phyloP scores from a whole-genome alignment of 2,888 invertebrate genomes.

The Vannuccia rotundouncinata region DNA sequence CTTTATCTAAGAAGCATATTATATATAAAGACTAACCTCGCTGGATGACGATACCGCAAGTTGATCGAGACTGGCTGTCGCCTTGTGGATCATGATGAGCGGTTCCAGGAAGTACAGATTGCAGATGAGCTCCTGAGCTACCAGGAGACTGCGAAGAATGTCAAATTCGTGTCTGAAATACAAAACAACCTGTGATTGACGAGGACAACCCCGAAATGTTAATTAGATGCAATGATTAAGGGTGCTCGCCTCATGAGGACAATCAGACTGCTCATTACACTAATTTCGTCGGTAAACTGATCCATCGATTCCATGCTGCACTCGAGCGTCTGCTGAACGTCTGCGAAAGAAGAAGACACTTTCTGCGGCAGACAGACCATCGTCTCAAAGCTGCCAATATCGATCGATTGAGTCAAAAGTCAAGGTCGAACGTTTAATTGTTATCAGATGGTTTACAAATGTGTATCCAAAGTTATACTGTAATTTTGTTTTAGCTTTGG shows the following conservation, averaged over 20 bases:
- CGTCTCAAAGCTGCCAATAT: not conserved
- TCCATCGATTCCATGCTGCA: not conserved
- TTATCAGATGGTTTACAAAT: no score
- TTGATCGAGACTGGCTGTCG: not conserved
- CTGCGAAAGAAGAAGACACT: not conserved
- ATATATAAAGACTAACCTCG: no score
- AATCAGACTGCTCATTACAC: not conserved
- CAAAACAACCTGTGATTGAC: no score
- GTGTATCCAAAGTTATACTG: no score
- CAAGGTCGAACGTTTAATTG: not conserved
- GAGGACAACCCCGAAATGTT: no score
- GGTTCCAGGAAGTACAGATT: constrained; percentile 12
- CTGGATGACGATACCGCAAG: not conserved
- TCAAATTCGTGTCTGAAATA: constrained; percentile 5
- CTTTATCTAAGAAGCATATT: no score
- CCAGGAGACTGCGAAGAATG: not conserved
- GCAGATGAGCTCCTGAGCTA: not conserved
- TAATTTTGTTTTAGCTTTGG: no score
- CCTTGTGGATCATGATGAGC: not conserved
- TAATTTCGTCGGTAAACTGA: not conserved
- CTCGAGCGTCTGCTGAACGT: not conserved
- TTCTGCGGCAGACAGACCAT: not conserved
- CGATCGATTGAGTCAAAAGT: not conserved
- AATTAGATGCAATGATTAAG: no score
- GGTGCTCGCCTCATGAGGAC: no score